Evolutionary conservation across 2,113 vertebrate genomes (phyloP).

Genomic region (Onychostruthus taczanowskii): DNA sequence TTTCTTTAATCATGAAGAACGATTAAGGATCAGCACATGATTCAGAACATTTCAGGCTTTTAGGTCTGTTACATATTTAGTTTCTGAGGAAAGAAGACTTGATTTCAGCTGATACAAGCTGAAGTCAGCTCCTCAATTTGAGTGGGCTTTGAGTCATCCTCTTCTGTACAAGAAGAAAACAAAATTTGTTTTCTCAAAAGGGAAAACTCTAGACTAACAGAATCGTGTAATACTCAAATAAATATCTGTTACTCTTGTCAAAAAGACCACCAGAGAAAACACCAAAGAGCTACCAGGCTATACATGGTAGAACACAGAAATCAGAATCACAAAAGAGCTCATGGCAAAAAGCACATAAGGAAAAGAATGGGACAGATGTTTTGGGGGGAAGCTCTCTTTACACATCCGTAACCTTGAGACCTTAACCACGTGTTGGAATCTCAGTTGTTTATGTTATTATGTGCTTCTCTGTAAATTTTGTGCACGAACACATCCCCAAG

Average conservation of each 20-base stretch:
- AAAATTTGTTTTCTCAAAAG: background rate
- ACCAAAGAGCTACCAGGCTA: background rate
- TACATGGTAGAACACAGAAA: background rate
- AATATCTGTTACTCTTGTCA: background rate
- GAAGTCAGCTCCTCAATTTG: background rate
- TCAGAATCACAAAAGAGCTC: background rate
- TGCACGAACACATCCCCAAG: background rate
- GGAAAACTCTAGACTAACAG: background rate
- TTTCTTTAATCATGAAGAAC: background rate
- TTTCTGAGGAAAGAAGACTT: background rate
- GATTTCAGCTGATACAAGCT: background rate
- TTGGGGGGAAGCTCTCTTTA: background rate
- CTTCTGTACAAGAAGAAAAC: background rate
- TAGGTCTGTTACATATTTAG: background rate
- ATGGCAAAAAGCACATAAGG: background rate
- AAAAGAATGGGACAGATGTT: background rate
- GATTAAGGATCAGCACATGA: background rate
- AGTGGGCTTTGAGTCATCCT: background rate
- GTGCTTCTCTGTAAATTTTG: background rate
- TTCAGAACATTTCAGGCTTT: background rate
- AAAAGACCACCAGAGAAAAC: background rate
- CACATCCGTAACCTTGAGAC: background rate
- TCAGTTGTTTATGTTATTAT: accelerated
- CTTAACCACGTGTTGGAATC: background rate
- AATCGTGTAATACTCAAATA: background rate